Conservation (phyloP, 2,797 vertebrate genomes). For the Poecilia picta region DNA sequence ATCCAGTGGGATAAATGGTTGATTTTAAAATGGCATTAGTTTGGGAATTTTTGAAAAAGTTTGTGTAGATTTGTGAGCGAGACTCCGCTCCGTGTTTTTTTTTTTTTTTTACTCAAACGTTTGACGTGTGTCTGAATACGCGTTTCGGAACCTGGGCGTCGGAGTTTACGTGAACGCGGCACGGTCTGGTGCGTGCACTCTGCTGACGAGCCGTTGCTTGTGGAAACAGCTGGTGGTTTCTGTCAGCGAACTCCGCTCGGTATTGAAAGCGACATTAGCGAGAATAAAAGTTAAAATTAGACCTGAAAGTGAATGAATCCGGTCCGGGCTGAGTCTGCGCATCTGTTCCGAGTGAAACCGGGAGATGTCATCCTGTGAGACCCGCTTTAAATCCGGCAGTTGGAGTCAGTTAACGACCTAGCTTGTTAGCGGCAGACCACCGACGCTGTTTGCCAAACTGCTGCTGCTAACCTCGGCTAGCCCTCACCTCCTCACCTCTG, state of each 20-base stretch:
- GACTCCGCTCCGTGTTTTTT: not conserved
- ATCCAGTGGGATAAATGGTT: not conserved
- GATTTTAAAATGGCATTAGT: not conserved
- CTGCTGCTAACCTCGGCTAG: conserved; percentile 46
- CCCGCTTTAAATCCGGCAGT: conserved; percentile 44
- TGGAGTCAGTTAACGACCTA: conserved; percentile 30
- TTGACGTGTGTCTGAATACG: not conserved
- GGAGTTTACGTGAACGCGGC: conserved; percentile 58
- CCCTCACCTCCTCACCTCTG: conserved; percentile 38
- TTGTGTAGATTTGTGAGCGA: not conserved
- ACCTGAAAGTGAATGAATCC: conserved; percentile 13
- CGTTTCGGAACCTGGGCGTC: accelerated
- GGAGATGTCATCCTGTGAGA: conserved; percentile 45
- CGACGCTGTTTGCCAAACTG: conserved; percentile 20
- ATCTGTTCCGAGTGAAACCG: conserved; percentile 1
- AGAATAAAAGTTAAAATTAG: conserved; percentile 49
- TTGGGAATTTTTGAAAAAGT: not conserved
- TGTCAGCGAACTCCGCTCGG: conserved; percentile 47
- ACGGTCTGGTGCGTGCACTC: conserved; percentile 27
- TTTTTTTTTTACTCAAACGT: not conserved
- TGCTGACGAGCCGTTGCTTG: conserved; percentile 74
- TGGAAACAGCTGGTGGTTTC: conserved; percentile 79
- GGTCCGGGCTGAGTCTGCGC: conserved; percentile 17
- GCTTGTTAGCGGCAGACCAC: conserved; percentile 44
- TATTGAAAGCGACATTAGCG: conserved; percentile 18